Percentiles rank a stretch among this genome's conserved stretches.
Conservation (phyloP, 2,888 invertebrate species). For the Eugnorisma glareosa region DNA sequence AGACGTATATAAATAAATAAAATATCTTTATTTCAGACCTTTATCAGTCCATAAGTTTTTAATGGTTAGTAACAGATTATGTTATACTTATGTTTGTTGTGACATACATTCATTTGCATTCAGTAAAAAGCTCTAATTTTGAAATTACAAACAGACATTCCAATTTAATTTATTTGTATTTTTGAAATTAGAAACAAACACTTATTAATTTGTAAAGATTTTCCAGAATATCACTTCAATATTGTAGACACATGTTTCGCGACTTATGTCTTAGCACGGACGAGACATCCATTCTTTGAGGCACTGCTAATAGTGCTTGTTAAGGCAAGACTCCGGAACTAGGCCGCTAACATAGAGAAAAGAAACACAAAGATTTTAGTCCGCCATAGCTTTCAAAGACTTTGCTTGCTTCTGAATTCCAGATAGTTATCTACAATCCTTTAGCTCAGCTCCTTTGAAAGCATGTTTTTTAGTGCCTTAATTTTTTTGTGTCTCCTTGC, state of each 20-base stretch:
- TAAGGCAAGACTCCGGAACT: conserved; percentile 30
- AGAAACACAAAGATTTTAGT: conserved; percentile 32
- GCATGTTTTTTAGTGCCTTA: conserved; percentile 29
- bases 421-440: conserved; percentile 46
- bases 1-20: no score
- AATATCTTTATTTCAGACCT: no score
- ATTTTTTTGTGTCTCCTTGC: conserved; percentile 14
- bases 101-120: no score
- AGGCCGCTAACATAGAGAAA: conserved; percentile 33
- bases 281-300: conserved; percentile 26
- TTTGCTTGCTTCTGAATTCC: conserved; percentile 32
- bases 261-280: neutral
- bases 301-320: conserved; percentile 34
- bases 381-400: conserved; percentile 32
- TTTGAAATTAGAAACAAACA: no score
- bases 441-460: conserved; percentile 32
- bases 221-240: neutral
- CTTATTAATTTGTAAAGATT: neutral
- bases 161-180: no score
- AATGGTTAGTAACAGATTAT: no score
- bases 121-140: no score
- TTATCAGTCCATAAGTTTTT: no score
- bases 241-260: neutral
- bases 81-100: no score
- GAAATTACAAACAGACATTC: no score